Percentiles rank a stretch among this genome's conserved stretches.
These are phyloP conservation scores for Xyliphius kryptos DNA, from an alignment of 2,113 vertebrate species.

Conservation along the genomic window DNA sequence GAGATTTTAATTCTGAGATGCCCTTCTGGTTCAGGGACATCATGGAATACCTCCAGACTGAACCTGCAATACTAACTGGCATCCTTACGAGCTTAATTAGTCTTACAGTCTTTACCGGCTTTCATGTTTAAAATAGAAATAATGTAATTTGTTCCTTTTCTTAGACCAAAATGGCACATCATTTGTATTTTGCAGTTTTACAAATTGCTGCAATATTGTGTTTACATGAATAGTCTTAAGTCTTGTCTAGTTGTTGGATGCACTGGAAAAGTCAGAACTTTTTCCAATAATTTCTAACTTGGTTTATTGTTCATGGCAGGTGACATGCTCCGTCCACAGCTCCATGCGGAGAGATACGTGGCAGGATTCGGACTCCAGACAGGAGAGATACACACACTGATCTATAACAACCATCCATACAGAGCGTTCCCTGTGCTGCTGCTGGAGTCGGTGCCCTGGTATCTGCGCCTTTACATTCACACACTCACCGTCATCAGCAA, in stretches of 20 bases:
- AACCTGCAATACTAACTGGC: too few relatives aligned
- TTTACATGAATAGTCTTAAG: background rate
- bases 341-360: slow-evolving; percentile 86
- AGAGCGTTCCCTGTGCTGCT: slow-evolving; percentile 86
- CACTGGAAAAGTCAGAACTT: background rate
- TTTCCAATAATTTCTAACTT: background rate
- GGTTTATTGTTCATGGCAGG: slow-evolving; percentile 48
- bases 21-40: too few relatives aligned
- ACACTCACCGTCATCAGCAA: slow-evolving; percentile 87
- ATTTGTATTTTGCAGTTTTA: too few relatives aligned
- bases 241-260: background rate
- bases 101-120: too few relatives aligned
- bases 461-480: slow-evolving; percentile 89
- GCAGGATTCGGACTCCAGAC: slow-evolving; percentile 87
- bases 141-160: too few relatives aligned
- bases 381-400: slow-evolving; percentile 84
- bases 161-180: too few relatives aligned
- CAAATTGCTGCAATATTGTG: background rate
- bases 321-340: slow-evolving; percentile 71
- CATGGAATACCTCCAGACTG: too few relatives aligned
- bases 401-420: slow-evolving; percentile 88
- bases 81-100: too few relatives aligned
- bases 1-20: too few relatives aligned
- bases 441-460: slow-evolving; percentile 91
- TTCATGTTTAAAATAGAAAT: too few relatives aligned